Base-by-base conservation (phyloP, 1,140 invertebrate species). In the Tyrophagus putrescentiae region DNA sequence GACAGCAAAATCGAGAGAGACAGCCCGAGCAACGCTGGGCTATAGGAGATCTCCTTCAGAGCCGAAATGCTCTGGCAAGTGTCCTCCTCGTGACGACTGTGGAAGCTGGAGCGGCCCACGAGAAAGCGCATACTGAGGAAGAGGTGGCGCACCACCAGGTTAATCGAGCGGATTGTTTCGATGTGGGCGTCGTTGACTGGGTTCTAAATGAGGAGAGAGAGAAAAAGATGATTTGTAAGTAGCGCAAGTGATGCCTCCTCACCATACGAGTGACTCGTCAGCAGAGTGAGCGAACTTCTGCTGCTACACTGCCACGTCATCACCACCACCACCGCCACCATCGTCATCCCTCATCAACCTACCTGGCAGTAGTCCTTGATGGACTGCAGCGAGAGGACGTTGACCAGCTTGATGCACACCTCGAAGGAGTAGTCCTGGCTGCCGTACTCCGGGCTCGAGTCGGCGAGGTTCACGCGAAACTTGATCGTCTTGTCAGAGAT, bases 401-500 rank as follows among this genome's bases (percentile, higher is more conserved):
- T 54, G 7, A 54, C 25, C 25, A 54, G 3, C 27, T 54, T 54
- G 27, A 54, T 54, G 28, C 52, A 54, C 3, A 54, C 52, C 25
- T 54, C 52, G 39, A 54, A 54, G n/a, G n/a, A n/a, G n/a, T n/a
- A n/a, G 9, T 54, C 52, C 39, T 54, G 52, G n/a, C 25, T 27
- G 27, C 13, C 25, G 25, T 18, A 27, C n/a, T 54, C 13, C 21
- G 21, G 11, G 39, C 39, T 34, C 18, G 18, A 21, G 18, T n/a
- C 41, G 7, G 52, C n/a, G 11, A 54, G 25, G n/a, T 16, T 33
- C 18, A 54, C 52, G 25, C 52, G 52, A 33, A 31, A 54, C 27
- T 54, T 54, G 25, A 54, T 54, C 27, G 39, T 3, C 28, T 54
- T 54, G 21, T 54, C 52, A 32, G n/a, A 9, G 25, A 54, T 54